Evolutionary conservation across 1,140 invertebrate genomes (phyloP), one percentile per base, ranked within the genome.

Genomic region (Matsumurasca onukii): DNA sequence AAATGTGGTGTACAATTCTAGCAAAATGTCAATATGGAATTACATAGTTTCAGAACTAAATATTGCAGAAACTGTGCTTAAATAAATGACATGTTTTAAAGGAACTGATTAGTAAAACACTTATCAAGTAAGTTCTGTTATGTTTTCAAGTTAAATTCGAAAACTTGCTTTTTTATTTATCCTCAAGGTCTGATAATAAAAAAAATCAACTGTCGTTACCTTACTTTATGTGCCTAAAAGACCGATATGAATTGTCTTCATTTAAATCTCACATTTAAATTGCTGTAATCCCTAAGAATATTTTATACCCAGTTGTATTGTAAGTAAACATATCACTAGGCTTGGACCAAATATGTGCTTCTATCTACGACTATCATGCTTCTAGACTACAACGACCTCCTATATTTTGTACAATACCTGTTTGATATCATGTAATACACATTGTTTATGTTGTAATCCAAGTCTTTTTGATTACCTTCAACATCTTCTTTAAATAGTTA

Each of bases 321-420:
- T 12, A 45, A 45, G n/a, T 45, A 45, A 12, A 51, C 49, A 51
- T 51, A 51, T 51, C 49, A n/a, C 49, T 22, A 22, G 49, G n/a
- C 49, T 51, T 51, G 49, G 49, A 51, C 49, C 49, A 51, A 51
- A n/a, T n/a, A n/a, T n/a, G n/a, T n/a, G n/a, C n/a, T n/a, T n/a
- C 24, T 17, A 17, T 51, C 24, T 17, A 5, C n/a, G 49, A 51
- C 49, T 51, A 51, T 51, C 49, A 51, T n/a, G 49, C 49, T 51
- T 51, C 49, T 51, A 3, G 5, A 17, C n/a, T 12, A 51, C 49
- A 51, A 20, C n/a, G 3, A 20, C 5, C 49, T 51, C 17, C n/a
- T 51, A 17, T 51, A 51, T 51, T 51, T 51, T 51, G 49, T 51
- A 51, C 3, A 51, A 51, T 51, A 51, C 24, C 24, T 51, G 49